Percentiles rank a stretch among this genome's conserved stretches.
These are phyloP conservation scores for Enoplolaimus lenunculus DNA, from an alignment of 2,888 invertebrate genomes.

Conservation along the genomic window DNA sequence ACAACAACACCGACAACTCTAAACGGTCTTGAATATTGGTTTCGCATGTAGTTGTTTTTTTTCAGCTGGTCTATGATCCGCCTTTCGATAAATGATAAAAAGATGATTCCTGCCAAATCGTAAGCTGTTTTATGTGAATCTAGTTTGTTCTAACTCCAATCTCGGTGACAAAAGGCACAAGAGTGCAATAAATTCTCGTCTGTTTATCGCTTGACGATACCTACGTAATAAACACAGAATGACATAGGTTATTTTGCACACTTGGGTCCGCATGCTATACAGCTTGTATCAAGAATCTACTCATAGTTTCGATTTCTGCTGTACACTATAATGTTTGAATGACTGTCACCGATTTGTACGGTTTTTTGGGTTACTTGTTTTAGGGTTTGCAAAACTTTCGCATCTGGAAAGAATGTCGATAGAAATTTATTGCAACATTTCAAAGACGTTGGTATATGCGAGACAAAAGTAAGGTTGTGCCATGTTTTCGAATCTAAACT, in stretches of 20 bases:
- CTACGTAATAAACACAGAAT: too few species aligned
- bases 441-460: slow-evolving; percentile 77
- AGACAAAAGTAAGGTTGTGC: slow-evolving; percentile 35
- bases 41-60: too few species aligned
- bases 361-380: slow-evolving; percentile 23
- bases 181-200: too few species aligned
- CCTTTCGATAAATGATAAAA: slow-evolving; percentile 77
- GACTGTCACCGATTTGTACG: neutral
- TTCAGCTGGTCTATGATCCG: slow-evolving; percentile 95
- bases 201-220: too few species aligned
- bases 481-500: too few species aligned
- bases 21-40: too few species aligned
- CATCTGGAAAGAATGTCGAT: slow-evolving; percentile 89
- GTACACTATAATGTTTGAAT: slow-evolving; percentile 4
- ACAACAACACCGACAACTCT: too few species aligned
- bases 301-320: neutral
- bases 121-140: slow-evolving; percentile 6
- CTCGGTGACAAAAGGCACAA: too few species aligned
- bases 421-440: slow-evolving; percentile 92
- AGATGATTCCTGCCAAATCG: slow-evolving; percentile 70
- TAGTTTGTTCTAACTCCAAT: neutral
- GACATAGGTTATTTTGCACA: too few species aligned
- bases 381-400: slow-evolving; percentile 84
- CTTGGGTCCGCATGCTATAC: too few species aligned
- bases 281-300: too few species aligned